Conservation (phyloP, 2,797 vertebrate species). For the Acipenser ruthenus region DNA sequence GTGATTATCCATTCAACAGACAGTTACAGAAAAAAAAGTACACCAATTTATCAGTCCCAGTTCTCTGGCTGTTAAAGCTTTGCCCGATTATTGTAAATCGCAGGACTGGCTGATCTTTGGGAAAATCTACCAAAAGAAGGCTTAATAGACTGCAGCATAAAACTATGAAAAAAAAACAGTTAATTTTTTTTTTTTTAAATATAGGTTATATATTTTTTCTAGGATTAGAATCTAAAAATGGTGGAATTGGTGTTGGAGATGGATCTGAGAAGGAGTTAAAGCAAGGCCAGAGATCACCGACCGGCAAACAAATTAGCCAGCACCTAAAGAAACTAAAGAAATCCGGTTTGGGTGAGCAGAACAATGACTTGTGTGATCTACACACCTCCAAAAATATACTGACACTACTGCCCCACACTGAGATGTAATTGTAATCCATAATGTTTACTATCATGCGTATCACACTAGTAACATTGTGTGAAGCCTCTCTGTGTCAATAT, state of each 20-base stretch:
- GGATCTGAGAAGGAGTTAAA: constrained; percentile 75
- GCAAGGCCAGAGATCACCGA: constrained; percentile 69
- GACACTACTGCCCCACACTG: too few relatives aligned
- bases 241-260: constrained; percentile 58
- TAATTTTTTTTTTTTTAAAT: neutral
- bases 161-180: neutral
- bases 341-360: constrained; percentile 71
- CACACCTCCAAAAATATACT: too few relatives aligned
- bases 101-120: too few relatives aligned
- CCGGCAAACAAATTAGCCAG: constrained; percentile 71
- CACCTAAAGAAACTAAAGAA: constrained; percentile 75
- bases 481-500: too few relatives aligned
- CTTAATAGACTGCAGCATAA: neutral
- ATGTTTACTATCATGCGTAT: too few relatives aligned
- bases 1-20: too few relatives aligned
- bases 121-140: neutral
- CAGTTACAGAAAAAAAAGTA: too few relatives aligned
- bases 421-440: too few relatives aligned
- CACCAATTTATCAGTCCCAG: too few relatives aligned
- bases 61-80: too few relatives aligned
- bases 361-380: constrained; percentile 20
- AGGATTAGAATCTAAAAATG: constrained; percentile 76
- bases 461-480: too few relatives aligned
- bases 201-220: constrained; percentile 38
- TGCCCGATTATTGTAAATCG: too few relatives aligned